Percentiles rank a stretch among this genome's conserved stretches.
Evolutionary conservation across 2,797 vertebrate species (phyloP).

Genomic region (Acanthurus leucopareius): DNA sequence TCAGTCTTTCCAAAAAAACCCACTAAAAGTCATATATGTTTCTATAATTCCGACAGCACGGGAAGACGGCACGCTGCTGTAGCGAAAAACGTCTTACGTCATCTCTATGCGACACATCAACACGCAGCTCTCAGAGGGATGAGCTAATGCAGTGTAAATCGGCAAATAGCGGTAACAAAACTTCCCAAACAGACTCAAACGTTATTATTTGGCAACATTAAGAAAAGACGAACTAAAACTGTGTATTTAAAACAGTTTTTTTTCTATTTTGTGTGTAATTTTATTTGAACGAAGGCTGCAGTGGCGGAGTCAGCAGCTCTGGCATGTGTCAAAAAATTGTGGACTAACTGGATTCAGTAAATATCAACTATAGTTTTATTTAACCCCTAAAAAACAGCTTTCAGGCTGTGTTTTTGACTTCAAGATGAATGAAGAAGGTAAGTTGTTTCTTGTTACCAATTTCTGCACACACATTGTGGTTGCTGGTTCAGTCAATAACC

Average conservation of each 20-base stretch:
- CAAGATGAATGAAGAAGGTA: constrained; percentile 83
- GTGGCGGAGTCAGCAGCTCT: background rate
- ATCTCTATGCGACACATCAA: constrained; percentile 60
- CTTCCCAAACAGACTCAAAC: background rate
- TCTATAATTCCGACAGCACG: background rate
- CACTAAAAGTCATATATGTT: background rate
- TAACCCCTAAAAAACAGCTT: background rate
- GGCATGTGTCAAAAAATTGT: background rate
- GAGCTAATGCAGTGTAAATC: constrained; percentile 17
- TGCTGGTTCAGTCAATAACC: rapidly evolving
- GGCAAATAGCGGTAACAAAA: background rate
- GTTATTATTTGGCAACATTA: rapidly evolving
- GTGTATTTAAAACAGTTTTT: rapidly evolving
- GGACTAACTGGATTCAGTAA: background rate
- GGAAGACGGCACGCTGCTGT: background rate
- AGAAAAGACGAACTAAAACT: rapidly evolving
- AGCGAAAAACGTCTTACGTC: constrained; percentile 20
- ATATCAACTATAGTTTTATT: background rate
- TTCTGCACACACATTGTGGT: rapidly evolving
- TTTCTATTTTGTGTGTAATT: background rate
- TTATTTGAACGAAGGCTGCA: background rate
- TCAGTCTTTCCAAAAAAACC: background rate
- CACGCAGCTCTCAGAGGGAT: constrained; percentile 14
- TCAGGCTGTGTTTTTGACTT: background rate
- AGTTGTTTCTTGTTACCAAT: background rate